A percentile compares a stretch with the other conserved stretches of the same genome.
Evolutionary conservation across 2,113 vertebrate species (phyloP).

Genomic region (Cranoglanis bouderius): DNA sequence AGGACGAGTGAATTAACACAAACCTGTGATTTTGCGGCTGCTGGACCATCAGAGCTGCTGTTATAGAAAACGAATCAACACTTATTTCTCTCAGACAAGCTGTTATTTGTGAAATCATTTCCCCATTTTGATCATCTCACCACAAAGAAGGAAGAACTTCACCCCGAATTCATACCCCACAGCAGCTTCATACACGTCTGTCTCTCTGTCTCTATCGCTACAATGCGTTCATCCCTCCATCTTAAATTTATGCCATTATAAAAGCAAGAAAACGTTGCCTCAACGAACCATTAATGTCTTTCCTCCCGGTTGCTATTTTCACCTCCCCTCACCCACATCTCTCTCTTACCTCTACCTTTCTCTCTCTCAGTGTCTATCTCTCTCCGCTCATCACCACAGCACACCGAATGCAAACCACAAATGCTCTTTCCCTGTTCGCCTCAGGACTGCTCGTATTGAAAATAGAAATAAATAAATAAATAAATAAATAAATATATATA

Average conservation of each 20-base stretch:
- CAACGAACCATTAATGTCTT: constrained; percentile 40
- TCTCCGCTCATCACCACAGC: constrained; percentile 21
- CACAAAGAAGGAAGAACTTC: neutral
- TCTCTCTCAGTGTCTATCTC: neutral
- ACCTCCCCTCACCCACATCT: neutral
- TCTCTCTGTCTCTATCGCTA: neutral
- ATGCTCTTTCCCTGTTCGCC: constrained; percentile 47
- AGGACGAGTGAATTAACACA: too few relatives aligned
- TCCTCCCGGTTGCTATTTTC: constrained; percentile 4
- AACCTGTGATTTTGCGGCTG: too few relatives aligned
- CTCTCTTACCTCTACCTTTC: neutral
- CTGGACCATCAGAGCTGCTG: too few relatives aligned
- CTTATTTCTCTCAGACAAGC: neutral
- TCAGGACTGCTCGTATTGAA: constrained; percentile 56
- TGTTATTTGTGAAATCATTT: neutral
- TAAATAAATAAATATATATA: too few relatives aligned
- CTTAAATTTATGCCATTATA: constrained; percentile 39
- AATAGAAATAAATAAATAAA: too few relatives aligned
- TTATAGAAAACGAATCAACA: too few relatives aligned
- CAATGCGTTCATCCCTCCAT: constrained; percentile 27
- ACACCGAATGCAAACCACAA: constrained; percentile 45
- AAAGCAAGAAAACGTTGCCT: constrained; percentile 41
- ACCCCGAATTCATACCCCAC: neutral
- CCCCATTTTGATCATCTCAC: neutral
- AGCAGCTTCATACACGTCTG: neutral